Conservation (phyloP, 2,888 invertebrate species). For the Hetaerina titia region DNA sequence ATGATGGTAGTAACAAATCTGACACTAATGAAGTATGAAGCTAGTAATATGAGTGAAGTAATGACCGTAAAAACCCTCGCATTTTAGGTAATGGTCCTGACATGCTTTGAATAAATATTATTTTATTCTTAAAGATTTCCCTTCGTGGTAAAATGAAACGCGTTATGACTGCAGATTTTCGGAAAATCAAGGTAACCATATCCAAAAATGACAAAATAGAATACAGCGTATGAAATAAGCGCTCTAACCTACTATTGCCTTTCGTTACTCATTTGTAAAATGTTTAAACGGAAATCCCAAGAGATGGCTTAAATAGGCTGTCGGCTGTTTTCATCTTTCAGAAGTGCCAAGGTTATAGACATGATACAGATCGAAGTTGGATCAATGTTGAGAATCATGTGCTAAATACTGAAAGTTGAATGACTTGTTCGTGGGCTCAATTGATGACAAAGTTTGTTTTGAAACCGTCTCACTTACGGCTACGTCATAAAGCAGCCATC, state of each 20-base stretch:
- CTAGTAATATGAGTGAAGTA: too few relatives aligned
- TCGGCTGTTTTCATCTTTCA: conserved; percentile 47
- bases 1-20: too few relatives aligned
- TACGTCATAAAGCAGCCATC: conserved; percentile 66
- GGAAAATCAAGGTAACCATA: too few relatives aligned
- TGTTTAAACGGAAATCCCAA: conserved; percentile 41
- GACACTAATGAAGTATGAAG: too few relatives aligned
- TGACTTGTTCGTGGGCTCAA: not conserved
- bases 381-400: not conserved
- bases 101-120: too few relatives aligned
- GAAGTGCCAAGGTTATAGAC: conserved; percentile 33
- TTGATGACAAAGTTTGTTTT: conserved; percentile 38
- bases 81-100: too few relatives aligned
- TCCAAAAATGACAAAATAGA: too few relatives aligned
- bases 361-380: not conserved
- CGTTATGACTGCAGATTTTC: too few relatives aligned
- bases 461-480: conserved; percentile 52
- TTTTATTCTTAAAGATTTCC: too few relatives aligned
- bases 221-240: not conserved
- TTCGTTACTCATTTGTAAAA: not conserved
- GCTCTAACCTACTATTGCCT: not conserved
- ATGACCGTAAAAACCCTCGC: too few relatives aligned
- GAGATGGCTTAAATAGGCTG: conserved; percentile 40
- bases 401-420: not conserved
- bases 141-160: too few relatives aligned